Evolutionary conservation across 1,140 invertebrate genomes (phyloP).

Genomic region (Drosophila subobscura): DNA sequence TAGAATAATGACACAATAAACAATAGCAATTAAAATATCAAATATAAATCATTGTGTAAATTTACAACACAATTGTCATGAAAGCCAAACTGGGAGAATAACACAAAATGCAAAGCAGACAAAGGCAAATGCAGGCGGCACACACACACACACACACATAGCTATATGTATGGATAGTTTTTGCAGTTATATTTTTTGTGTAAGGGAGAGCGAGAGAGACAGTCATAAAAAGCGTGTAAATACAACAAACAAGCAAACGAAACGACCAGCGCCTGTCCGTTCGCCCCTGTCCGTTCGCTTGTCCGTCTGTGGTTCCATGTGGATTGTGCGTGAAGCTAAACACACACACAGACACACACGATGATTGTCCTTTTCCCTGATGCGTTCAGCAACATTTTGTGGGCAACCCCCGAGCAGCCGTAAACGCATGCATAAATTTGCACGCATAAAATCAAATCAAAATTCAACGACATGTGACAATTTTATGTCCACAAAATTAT

Average conservation of each 20-base stretch:
- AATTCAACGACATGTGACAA: slow-evolving; percentile 82
- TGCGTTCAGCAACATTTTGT: neutral
- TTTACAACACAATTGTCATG: slow-evolving; percentile 68
- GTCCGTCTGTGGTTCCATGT: slow-evolving; percentile 21
- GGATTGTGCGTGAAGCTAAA: slow-evolving; percentile 47
- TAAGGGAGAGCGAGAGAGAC: slow-evolving; percentile 31
- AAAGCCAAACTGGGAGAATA: slow-evolving; percentile 48
- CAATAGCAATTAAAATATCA: slow-evolving; percentile 82
- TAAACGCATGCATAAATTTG: slow-evolving; percentile 78
- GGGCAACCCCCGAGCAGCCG: slow-evolving; percentile 21
- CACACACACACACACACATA: slow-evolving; percentile 26
- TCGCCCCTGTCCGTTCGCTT: slow-evolving; percentile 22
- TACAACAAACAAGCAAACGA: slow-evolving; percentile 51
- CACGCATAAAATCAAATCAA: slow-evolving; percentile 82
- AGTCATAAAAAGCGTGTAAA: slow-evolving; percentile 74
- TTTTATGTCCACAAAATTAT: slow-evolving; percentile 82
- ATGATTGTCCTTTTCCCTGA: slow-evolving; percentile 24
- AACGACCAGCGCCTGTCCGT: slow-evolving; percentile 9
- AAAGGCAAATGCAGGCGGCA: slow-evolving; percentile 40
- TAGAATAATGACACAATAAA: slow-evolving; percentile 82
- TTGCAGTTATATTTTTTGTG: slow-evolving; percentile 5
- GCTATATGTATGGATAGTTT: slow-evolving; percentile 27
- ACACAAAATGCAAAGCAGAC: slow-evolving; percentile 39
- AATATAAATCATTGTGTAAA: slow-evolving; percentile 80
- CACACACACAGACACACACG: slow-evolving; percentile 50